Base-by-base conservation (phyloP, 2,888 invertebrate species). In the Pachymerium ferrugineum region DNA sequence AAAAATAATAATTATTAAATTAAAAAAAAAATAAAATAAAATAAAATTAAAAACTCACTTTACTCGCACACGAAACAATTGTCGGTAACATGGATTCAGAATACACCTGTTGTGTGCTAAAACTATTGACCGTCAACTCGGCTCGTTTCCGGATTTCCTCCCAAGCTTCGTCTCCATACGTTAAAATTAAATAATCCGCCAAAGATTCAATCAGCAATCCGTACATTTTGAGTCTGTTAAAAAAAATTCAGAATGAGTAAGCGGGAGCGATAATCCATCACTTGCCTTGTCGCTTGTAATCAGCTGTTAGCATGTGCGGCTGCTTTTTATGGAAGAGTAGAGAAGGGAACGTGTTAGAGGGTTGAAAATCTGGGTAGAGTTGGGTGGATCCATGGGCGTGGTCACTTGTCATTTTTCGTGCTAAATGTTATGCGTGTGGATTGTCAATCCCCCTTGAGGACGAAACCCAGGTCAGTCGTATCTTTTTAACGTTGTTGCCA, bases 161-260 rank as follows among this genome's bases (percentile, higher is more conserved):
- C 97, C 97, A 97, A 79, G 90, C 88, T 74, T 93, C 93, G 81
- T 96, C 95, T 0, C 97, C 97, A 84, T 95, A 97, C n/a, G 89
- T 90, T 80, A 90, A 88, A 76, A 92, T 90, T 80, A 98, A 92
- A 85, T 90, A 96, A 83, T 94, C 94, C 78, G 93, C 90, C 85
- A 97, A 88, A 81, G 96, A 94, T 83, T 97, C 97, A 80, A 98
- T 85, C 54, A 98, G 88, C 77, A 98, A 86, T 35, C 98, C 98
- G 86, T 98, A 98, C 98, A 98, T 97, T 38, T 38, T 38, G 14
- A 1, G 16, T 16, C 33, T 4, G 16, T 8, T 33, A 33, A 33
- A 38, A 38, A 38, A 38, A 38, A n/a, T 4, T n/a, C 3, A 38
- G 8, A 38, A 38, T 4, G 2, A n/a, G n/a, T n/a, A n/a, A n/a